phyloP scores from a whole-genome alignment of 2,888 invertebrate genomes.

The Timema cristinae region DNA sequence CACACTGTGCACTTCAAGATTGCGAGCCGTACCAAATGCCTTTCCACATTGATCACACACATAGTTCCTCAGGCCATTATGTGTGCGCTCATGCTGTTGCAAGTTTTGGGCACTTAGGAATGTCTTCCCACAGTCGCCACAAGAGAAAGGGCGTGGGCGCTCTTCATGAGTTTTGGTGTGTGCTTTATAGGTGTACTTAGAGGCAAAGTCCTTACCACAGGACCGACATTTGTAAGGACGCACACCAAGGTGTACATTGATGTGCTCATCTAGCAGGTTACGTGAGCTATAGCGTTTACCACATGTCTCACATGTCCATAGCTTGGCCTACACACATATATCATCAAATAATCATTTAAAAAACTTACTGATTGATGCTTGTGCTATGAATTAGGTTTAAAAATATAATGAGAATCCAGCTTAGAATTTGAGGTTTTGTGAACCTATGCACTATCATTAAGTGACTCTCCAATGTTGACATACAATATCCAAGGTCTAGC shows the following conservation, averaged over 20 bases:
- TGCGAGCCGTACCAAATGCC: conserved; percentile 74
- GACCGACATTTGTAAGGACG: conserved; percentile 61
- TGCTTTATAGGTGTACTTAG: conserved; percentile 72
- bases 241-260: conserved; percentile 64
- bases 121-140: conserved; percentile 62
- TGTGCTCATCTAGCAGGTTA: conserved; percentile 66
- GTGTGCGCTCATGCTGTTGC: conserved; percentile 69
- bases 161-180: conserved; percentile 69
- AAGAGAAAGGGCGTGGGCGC: conserved; percentile 66
- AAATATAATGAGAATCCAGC: too few relatives aligned
- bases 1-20: conserved; percentile 71
- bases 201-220: conserved; percentile 71
- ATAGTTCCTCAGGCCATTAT: conserved; percentile 65
- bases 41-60: conserved; percentile 63
- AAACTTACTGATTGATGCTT: too few relatives aligned
- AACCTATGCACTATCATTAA: too few relatives aligned
- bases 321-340: conserved; percentile 41
- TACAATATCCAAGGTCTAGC: too few relatives aligned
- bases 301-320: conserved; percentile 62
- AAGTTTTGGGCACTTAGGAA: conserved; percentile 75
- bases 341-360: too few relatives aligned
- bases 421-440: too few relatives aligned
- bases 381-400: too few relatives aligned
- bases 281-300: conserved; percentile 65
- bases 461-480: too few relatives aligned